Percentiles rank a stretch among this genome's conserved stretches.
Evolutionary conservation across 2,113 vertebrate genomes (phyloP).

Genomic region (Eulemur rufifrons): DNA sequence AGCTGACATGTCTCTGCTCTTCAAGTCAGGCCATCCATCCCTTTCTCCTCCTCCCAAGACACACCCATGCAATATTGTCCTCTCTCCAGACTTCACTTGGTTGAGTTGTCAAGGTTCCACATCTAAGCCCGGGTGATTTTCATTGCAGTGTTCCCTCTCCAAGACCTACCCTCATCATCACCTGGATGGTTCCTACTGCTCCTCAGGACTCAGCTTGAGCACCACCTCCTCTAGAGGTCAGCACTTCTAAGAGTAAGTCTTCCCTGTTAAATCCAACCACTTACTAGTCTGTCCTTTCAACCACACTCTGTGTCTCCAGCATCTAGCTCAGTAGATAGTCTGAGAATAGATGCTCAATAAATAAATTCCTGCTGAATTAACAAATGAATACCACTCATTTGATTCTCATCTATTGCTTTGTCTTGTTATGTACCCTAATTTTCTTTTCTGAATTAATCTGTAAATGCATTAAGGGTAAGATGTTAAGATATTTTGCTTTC

Average conservation of each 20-base stretch:
- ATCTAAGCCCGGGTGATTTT: not conserved
- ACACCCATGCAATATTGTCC: not conserved
- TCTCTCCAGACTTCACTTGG: not conserved
- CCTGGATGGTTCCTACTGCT: too few species aligned
- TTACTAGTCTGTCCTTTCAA: not conserved
- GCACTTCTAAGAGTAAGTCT: not conserved
- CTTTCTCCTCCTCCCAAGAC: not conserved
- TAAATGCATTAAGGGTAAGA: not conserved
- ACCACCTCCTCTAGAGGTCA: not conserved
- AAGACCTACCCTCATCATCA: not conserved
- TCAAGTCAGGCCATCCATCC: not conserved
- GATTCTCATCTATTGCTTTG: not conserved
- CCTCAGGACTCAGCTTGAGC: not conserved
- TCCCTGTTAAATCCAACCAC: not conserved
- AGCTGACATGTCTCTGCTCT: not conserved
- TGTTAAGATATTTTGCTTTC: not conserved
- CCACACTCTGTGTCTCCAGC: not conserved
- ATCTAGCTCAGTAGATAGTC: not conserved
- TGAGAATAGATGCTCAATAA: not conserved
- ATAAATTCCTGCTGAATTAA: not conserved
- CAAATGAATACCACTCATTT: not conserved
- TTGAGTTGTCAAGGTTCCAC: not conserved
- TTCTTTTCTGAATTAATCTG: not conserved
- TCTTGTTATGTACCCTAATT: not conserved
- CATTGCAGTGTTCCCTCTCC: too few species aligned